Conservation (phyloP, 2,797 vertebrate genomes). For the Phataginus tricuspis region DNA sequence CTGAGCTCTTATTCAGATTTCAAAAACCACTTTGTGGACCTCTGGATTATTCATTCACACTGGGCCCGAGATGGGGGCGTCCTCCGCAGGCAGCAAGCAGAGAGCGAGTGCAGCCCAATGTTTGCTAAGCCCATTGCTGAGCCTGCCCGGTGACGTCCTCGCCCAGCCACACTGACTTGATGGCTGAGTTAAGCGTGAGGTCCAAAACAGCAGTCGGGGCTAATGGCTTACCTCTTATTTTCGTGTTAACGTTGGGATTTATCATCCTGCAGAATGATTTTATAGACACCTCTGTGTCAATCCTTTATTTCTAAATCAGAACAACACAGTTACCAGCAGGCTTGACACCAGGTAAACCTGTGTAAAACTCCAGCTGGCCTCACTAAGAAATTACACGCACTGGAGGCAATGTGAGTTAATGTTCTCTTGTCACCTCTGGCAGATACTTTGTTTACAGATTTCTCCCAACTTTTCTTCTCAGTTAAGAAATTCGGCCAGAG, state of each 20-base stretch:
- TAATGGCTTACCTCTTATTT: constrained; percentile 39
- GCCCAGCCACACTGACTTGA: not conserved
- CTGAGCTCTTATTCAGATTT: constrained; percentile 76
- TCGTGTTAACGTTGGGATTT: constrained; percentile 57
- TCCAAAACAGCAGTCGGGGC: not conserved
- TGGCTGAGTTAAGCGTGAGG: constrained; percentile 51
- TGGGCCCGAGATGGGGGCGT: not conserved
- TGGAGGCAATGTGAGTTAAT: not conserved
- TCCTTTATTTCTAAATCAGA: constrained; percentile 64
- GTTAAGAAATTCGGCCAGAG: constrained; percentile 23
- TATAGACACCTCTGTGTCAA: constrained; percentile 10
- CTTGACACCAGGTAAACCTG: constrained; percentile 4
- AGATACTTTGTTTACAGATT: constrained; percentile 27
- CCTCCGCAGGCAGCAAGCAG: not conserved
- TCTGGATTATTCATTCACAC: constrained; percentile 31
- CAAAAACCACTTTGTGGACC: constrained; percentile 58
- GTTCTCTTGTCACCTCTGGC: constrained; percentile 21
- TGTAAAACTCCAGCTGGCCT: constrained; percentile 33
- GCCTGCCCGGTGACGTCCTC: not conserved
- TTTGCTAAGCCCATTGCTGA: not conserved
- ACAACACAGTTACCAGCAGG: constrained; percentile 12
- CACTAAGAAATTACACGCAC: not conserved
- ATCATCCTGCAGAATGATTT: constrained; percentile 35
- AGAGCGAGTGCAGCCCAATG: not conserved
- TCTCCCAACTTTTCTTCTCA: constrained; percentile 39